Percentiles rank a stretch among this genome's conserved stretches.
phyloP scores from a whole-genome alignment of 2,113 vertebrate genomes.

The Gallinago media region DNA sequence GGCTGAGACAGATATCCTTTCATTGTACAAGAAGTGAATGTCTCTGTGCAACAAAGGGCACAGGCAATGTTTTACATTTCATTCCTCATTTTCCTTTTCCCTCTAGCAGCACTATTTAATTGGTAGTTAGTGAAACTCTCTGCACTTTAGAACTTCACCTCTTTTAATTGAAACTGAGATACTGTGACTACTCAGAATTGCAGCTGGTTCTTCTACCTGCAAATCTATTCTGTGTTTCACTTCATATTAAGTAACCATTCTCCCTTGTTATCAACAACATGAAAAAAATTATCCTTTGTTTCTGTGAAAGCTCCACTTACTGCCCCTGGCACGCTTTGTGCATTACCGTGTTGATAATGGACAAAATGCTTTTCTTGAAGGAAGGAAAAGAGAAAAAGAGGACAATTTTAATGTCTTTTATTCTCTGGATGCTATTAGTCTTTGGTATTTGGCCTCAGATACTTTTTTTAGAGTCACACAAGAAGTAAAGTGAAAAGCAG shows the following conservation, averaged over 20 bases:
- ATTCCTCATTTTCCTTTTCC: constrained; percentile 11
- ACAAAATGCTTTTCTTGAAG: neutral
- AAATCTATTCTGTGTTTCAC: neutral
- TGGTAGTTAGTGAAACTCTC: neutral
- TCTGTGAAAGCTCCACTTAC: neutral
- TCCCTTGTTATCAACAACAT: neutral
- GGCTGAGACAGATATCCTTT: neutral
- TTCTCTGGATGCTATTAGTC: neutral
- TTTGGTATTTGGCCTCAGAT: neutral
- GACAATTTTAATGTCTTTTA: neutral
- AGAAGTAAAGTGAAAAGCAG: neutral
- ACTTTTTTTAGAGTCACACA: neutral
- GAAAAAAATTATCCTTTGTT: neutral
- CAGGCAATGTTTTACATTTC: neutral
- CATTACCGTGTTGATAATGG: neutral
- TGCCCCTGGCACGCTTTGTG: neutral
- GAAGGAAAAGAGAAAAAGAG: neutral
- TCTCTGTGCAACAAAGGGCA: neutral
- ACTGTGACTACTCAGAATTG: neutral
- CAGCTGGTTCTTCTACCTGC: neutral
- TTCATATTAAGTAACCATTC: neutral
- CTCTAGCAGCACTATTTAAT: constrained; percentile 6
- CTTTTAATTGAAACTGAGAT: constrained; percentile 7
- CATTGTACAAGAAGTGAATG: neutral
- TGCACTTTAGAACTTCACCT: neutral